Evolutionary conservation across 1,140 invertebrate genomes (phyloP), one percentile per base, ranked within the genome.

Genomic region (Wiebesia pumilae): DNA sequence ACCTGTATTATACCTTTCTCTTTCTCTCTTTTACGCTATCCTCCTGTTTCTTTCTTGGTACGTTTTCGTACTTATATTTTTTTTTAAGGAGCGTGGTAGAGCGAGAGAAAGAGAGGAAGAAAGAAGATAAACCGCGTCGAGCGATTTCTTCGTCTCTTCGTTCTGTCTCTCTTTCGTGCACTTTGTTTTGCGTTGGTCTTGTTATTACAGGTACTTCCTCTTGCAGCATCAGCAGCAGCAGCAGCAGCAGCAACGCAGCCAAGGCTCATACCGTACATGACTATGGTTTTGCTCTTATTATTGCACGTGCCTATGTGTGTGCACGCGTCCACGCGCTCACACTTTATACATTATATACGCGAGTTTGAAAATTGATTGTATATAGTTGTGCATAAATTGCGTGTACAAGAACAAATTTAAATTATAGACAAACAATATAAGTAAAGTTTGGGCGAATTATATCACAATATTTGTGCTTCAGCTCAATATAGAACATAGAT

Each of bases 151-250:
- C 86, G 58, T 79, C 43, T 84, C 78, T 62, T 77, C 82, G 54
- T n/a, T 78, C 38, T 38, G 38, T 87, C 58, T 86, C 81, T 67
- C 47, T 62, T 69, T 67, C 83, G 58, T 43, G 65, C 75, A 81
- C 81, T 81, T 83, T 35, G 21, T 21, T 77, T 88, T 58, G 69
- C 83, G 69, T 85, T 85, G 83, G 73, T 85, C 85, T 89, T 79
- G 83, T 88, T 81, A 85, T 87, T 84, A 84, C 84, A 75, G 79
- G 82, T 85, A 87, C 82, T 87, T 88, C 85, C 85, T 83, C 80
- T 67, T 78, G 80, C 81, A 62, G 54, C 83, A 30, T 40, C 81
- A 54, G 12, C 75, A 14, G 75, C 69, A 27, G n/a, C 65, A 33
- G n/a, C 30, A 33, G 65, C 65, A 33, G 65, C 65, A 14, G 3